phyloP scores from a whole-genome alignment of 92 coral and sea anemone genomes.

The Phenganax marumi region DNA sequence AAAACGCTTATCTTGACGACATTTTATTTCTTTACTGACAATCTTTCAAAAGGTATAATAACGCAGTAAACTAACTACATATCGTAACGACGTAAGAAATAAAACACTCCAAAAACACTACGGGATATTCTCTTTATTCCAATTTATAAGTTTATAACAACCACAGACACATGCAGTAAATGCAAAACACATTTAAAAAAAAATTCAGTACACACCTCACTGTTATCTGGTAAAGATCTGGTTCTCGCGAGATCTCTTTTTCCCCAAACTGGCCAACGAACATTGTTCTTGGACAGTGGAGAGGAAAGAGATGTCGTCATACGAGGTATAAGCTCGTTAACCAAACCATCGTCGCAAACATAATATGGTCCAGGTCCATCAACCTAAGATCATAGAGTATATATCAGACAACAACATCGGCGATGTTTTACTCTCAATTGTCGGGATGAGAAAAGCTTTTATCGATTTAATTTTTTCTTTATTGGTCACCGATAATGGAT shows the following conservation, averaged over 20 bases:
- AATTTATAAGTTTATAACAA: background rate
- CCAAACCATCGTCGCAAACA: slow-evolving; percentile 21
- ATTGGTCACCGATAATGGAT: too few relatives aligned
- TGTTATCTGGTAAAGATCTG: slow-evolving; percentile 27
- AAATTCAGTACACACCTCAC: slow-evolving; percentile 8
- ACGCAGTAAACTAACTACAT: too few relatives aligned
- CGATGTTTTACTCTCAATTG: too few relatives aligned
- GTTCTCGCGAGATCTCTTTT: slow-evolving; percentile 37
- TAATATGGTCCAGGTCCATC: background rate
- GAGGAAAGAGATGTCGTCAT: slow-evolving; percentile 27
- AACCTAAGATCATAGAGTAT: background rate
- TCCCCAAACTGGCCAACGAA: background rate
- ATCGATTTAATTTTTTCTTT: too few relatives aligned
- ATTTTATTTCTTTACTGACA: too few relatives aligned
- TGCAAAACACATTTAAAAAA: background rate
- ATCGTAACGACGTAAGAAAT: too few relatives aligned
- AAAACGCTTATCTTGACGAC: too few relatives aligned
- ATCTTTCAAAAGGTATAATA: too few relatives aligned
- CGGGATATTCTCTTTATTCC: background rate
- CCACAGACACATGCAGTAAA: background rate
- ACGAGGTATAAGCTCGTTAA: slow-evolving; percentile 38
- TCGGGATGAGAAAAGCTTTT: too few relatives aligned
- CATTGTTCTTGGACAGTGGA: background rate
- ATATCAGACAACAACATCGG: background rate
- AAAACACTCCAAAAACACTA: too few relatives aligned